These are phyloP conservation scores for Amia ocellicauda DNA, from an alignment of 2,113 vertebrate species.

Conservation along the genomic window DNA sequence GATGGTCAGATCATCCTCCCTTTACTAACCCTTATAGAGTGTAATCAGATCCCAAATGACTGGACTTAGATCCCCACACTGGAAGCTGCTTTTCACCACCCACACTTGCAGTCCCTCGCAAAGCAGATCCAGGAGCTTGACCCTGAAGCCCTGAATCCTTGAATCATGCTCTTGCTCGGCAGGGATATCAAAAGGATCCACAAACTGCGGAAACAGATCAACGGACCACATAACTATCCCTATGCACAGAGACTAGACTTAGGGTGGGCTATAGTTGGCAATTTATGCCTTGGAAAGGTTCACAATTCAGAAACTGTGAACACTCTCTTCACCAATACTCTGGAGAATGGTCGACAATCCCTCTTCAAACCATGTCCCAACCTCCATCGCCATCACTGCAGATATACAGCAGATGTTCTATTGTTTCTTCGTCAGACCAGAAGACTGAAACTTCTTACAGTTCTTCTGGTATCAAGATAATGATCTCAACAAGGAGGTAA, in stretches of 20 bases:
- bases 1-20: background rate
- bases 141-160: background rate
- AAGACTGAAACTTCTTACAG: background rate
- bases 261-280: constrained; percentile 6
- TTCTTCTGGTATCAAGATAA: constrained; percentile 12
- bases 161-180: constrained; percentile 14
- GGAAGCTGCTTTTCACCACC: background rate
- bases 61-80: background rate
- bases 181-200: background rate
- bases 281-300: constrained; percentile 4
- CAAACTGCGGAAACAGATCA: constrained; percentile 1
- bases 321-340: background rate
- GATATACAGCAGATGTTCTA: constrained; percentile 15
- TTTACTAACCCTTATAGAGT: constrained; percentile 5
- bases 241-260: constrained; percentile 5
- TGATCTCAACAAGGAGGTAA: no score
- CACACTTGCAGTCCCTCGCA: background rate
- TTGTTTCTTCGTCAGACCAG: constrained; percentile 8
- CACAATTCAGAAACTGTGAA: constrained; percentile 3
- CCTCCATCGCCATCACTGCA: background rate
- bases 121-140: background rate
- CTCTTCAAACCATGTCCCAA: no score
- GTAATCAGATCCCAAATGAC: constrained; percentile 2
- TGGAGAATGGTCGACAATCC: background rate
- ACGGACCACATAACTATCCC: constrained; percentile 5